A percentile compares a stretch with the other conserved stretches of the same genome.
These are phyloP conservation scores for Vollenhovia emeryi DNA, from an alignment of 1,140 invertebrate species.

Conservation along the genomic window DNA sequence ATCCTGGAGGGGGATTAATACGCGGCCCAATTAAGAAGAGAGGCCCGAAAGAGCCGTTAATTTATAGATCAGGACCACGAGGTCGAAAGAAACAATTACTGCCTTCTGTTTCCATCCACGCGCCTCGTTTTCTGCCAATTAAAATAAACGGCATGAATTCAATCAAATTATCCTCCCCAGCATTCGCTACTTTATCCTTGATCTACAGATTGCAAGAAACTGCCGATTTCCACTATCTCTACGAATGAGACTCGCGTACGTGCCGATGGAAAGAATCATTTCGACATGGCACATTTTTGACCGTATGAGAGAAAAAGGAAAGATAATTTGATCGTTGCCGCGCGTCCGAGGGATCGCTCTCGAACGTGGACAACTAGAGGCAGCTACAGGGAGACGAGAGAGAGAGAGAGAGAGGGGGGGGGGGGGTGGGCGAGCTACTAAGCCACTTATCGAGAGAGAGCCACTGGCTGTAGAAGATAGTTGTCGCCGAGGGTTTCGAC, in stretches of 20 bases:
- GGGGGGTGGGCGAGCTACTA: not conserved
- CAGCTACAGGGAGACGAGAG: not conserved
- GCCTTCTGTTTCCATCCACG: not conserved
- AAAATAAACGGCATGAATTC: not conserved
- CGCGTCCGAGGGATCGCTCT: slow-evolving; percentile 16
- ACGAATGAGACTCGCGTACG: not conserved
- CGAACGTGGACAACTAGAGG: slow-evolving; percentile 22
- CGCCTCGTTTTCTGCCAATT: not conserved
- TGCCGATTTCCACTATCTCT: not conserved
- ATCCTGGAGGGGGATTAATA: slow-evolving; percentile 69
- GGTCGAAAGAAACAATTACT: slow-evolving; percentile 53
- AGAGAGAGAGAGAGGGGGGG: not conserved
- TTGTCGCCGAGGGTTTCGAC: slow-evolving; percentile 65
- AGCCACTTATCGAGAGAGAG: slow-evolving; percentile 26
- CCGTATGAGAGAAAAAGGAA: slow-evolving; percentile 26
- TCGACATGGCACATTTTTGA: slow-evolving; percentile 6
- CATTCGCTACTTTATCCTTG: not conserved
- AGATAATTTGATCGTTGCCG: slow-evolving; percentile 40
- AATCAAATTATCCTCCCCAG: not conserved
- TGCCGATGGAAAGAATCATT: slow-evolving; percentile 28
- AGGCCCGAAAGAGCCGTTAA: slow-evolving; percentile 48
- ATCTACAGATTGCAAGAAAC: not conserved
- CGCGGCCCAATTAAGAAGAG: slow-evolving; percentile 73
- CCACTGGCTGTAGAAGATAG: slow-evolving; percentile 49
- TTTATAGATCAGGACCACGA: slow-evolving; percentile 56